phyloP scores from a whole-genome alignment of 2,113 vertebrate genomes.

The Mormoops blainvillei region DNA sequence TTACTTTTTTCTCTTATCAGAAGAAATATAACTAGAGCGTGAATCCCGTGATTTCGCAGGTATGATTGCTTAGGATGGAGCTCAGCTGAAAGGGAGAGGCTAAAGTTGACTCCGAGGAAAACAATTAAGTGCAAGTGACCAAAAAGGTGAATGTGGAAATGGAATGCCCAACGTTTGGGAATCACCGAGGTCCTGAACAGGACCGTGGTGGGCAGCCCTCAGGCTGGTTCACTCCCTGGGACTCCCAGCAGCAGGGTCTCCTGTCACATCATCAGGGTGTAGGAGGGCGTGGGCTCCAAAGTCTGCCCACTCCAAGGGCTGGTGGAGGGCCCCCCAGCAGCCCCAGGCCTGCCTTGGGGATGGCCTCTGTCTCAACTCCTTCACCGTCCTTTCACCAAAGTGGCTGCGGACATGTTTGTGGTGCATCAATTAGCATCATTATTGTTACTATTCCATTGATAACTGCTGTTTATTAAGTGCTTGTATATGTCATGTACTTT shows the following conservation, averaged over 20 bases:
- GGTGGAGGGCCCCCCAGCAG: neutral
- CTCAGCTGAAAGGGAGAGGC: neutral
- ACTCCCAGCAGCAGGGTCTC: neutral
- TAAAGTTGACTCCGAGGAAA: neutral
- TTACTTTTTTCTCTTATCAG: neutral
- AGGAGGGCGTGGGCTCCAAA: neutral
- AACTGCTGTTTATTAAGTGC: neutral
- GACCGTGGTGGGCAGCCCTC: neutral
- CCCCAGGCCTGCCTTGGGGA: neutral
- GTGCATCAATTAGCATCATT: neutral
- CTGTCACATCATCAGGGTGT: neutral
- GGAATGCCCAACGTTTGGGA: neutral
- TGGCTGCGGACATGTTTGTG: neutral
- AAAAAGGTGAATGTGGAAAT: neutral
- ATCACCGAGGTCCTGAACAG: accelerated
- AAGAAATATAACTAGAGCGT: neutral
- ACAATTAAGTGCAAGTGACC: neutral
- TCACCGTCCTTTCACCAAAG: neutral
- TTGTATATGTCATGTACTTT: neutral
- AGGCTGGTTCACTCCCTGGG: accelerated
- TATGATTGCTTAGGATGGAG: neutral
- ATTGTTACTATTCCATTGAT: neutral
- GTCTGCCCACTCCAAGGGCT: neutral
- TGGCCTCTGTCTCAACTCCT: neutral
- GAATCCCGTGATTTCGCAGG: neutral